These are phyloP conservation scores for Carlito syrichta DNA, from an alignment of 2,113 vertebrate genomes.

Conservation along the genomic window DNA sequence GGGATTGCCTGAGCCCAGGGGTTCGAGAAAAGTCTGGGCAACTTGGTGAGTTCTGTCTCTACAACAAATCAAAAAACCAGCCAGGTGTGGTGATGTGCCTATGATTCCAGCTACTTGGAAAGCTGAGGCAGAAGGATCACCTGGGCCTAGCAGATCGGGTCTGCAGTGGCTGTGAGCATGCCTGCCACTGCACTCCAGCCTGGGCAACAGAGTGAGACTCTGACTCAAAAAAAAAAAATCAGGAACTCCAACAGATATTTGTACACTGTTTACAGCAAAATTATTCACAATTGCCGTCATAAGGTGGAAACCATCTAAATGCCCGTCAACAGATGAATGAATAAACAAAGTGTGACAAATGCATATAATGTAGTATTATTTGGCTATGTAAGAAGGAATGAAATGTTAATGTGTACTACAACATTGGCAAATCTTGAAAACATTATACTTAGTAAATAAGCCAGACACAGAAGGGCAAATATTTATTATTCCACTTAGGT, in stretches of 20 bases:
- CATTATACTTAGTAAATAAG: background rate
- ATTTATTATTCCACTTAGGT: background rate
- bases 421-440: background rate
- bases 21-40: too few species aligned
- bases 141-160: too few species aligned
- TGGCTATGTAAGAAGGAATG: background rate
- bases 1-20: background rate
- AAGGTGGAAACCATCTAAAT: background rate
- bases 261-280: background rate
- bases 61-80: too few species aligned
- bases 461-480: background rate
- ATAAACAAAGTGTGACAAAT: background rate
- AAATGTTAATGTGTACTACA: background rate
- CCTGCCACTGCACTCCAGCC: too few species aligned
- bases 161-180: too few species aligned
- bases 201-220: too few species aligned
- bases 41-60: too few species aligned
- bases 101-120: too few species aligned
- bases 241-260: background rate
- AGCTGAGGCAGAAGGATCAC: too few species aligned
- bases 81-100: too few species aligned
- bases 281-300: background rate
- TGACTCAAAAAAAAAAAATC: background rate
- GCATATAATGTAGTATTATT: too few species aligned
- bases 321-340: background rate